A percentile compares a stretch with the other conserved stretches of the same genome.
Conservation (phyloP, 2,888 invertebrate genomes). For the Drosophila anomalata region DNA sequence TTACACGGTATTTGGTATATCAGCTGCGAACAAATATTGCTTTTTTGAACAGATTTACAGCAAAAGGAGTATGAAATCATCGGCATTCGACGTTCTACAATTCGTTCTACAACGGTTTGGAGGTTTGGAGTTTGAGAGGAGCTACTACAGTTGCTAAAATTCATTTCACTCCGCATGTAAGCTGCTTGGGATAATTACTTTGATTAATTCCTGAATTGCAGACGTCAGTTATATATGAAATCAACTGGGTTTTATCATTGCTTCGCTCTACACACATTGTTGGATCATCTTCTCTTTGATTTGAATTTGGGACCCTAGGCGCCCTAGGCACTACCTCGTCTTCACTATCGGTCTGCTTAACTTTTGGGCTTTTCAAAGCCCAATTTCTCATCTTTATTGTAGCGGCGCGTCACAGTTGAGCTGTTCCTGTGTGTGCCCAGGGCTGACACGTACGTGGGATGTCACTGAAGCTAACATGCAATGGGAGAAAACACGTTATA, state of each 20-base stretch:
- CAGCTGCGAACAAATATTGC: slow-evolving; percentile 78
- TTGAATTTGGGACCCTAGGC: slow-evolving; percentile 2
- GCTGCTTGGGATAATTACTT: slow-evolving; percentile 53
- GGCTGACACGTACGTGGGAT: not conserved
- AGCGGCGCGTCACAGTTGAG: slow-evolving; percentile 73
- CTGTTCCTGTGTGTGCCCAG: slow-evolving; percentile 71
- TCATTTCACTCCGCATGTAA: slow-evolving; percentile 52
- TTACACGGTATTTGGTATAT: slow-evolving; percentile 76
- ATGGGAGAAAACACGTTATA: not conserved
- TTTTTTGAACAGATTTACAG: slow-evolving; percentile 75
- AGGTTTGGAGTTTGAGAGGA: slow-evolving; percentile 6
- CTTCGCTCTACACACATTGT: slow-evolving; percentile 2
- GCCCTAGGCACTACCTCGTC: not conserved
- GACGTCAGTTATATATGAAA: slow-evolving; percentile 17
- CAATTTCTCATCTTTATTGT: slow-evolving; percentile 53
- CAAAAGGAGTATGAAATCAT: slow-evolving; percentile 18
- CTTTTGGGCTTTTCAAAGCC: slow-evolving; percentile 39
- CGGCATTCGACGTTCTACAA: slow-evolving; percentile 5
- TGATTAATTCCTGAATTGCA: slow-evolving; percentile 62
- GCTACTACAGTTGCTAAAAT: slow-evolving; percentile 9
- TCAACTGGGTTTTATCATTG: slow-evolving; percentile 22
- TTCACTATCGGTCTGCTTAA: slow-evolving; percentile 1
- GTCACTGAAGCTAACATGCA: not conserved
- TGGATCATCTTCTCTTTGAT: slow-evolving; percentile 12
- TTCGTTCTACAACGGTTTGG: not conserved